These are phyloP conservation scores for Ia io DNA, from an alignment of 2,113 vertebrate species.

Conservation along the genomic window DNA sequence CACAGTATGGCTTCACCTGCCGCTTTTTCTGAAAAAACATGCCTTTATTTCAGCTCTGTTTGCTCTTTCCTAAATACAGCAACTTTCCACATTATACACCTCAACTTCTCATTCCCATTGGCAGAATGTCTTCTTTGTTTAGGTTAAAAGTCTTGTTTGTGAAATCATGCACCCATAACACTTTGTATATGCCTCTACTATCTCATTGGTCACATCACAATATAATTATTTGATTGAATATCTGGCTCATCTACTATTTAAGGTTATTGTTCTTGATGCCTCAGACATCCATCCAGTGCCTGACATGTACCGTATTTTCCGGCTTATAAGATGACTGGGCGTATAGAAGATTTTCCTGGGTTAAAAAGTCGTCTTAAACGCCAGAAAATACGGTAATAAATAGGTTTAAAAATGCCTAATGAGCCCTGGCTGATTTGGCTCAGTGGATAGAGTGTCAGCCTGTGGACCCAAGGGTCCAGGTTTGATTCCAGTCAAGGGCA, in stretches of 20 bases:
- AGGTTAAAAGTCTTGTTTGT: background rate
- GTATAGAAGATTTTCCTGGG: too few relatives aligned
- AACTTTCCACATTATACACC: background rate
- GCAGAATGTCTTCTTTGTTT: background rate
- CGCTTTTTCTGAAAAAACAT: background rate
- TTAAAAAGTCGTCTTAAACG: too few relatives aligned
- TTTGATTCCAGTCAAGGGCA: too few relatives aligned
- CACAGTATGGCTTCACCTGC: background rate
- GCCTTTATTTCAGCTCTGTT: conserved; percentile 3
- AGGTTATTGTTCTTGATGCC: background rate
- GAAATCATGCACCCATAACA: background rate
- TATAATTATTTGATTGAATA: background rate
- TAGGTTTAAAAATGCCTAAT: background rate
- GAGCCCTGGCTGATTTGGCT: background rate
- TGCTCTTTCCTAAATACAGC: background rate
- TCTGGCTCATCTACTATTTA: background rate
- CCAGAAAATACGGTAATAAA: too few relatives aligned
- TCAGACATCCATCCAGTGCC: background rate
- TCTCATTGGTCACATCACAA: background rate
- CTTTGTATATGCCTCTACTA: background rate
- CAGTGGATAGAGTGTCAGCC: too few relatives aligned
- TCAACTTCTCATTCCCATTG: background rate
- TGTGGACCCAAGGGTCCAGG: too few relatives aligned
- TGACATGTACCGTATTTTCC: too few relatives aligned
- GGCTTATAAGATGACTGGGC: too few relatives aligned